These are phyloP conservation scores for Sebastes goodei DNA, from an alignment of 2,797 vertebrate genomes.

Conservation along the genomic window DNA sequence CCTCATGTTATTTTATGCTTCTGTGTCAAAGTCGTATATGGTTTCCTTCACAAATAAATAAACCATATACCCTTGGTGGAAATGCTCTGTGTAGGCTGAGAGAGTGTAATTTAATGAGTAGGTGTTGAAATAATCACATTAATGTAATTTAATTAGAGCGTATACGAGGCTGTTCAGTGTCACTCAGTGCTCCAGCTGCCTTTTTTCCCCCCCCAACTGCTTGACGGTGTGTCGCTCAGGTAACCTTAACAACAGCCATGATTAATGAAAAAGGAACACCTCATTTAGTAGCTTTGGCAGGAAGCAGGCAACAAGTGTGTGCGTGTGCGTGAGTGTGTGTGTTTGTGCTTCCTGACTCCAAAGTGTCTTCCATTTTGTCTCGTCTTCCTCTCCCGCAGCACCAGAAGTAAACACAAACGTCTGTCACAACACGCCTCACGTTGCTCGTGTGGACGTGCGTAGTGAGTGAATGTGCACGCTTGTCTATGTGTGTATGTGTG, in stretches of 20 bases:
- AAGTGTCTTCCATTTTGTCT: slow-evolving; percentile 39
- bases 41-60: slow-evolving; percentile 32
- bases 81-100: background rate
- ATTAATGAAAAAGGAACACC: slow-evolving; percentile 72
- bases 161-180: slow-evolving; percentile 53
- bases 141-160: slow-evolving; percentile 57
- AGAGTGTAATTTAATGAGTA: slow-evolving; percentile 58
- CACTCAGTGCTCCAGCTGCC: slow-evolving; percentile 49
- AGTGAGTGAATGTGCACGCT: background rate
- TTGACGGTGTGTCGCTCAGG: slow-evolving; percentile 42
- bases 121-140: slow-evolving; percentile 70
- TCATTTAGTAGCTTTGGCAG: slow-evolving; percentile 63
- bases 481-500: background rate
- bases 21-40: slow-evolving; percentile 1
- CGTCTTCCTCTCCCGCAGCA: slow-evolving; percentile 28
- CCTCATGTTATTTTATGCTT: slow-evolving; percentile 7
- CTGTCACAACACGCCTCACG: slow-evolving; percentile 11
- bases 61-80: slow-evolving; percentile 10
- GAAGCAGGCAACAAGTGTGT: slow-evolving; percentile 32
- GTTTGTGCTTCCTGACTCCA: slow-evolving; percentile 12
- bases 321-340: background rate
- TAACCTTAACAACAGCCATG: slow-evolving; percentile 61
- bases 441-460: background rate
- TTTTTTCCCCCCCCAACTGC: background rate
- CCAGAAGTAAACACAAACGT: slow-evolving; percentile 50